phyloP scores from a whole-genome alignment of 2,113 vertebrate genomes.

The Phyllostomus hastatus region DNA sequence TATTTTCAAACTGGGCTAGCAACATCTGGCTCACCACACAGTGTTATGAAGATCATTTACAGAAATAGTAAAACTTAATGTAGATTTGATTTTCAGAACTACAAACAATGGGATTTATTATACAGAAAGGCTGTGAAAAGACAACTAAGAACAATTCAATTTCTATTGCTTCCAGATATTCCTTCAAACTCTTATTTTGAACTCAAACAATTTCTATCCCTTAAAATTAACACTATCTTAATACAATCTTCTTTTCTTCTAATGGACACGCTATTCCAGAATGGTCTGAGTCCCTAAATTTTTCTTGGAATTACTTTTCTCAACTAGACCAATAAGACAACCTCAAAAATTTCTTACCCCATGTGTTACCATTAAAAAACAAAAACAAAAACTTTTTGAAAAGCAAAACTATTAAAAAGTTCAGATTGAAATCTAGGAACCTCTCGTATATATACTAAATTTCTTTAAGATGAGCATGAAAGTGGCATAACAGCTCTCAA shows the following conservation, averaged over 20 bases:
- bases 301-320: conserved; percentile 26
- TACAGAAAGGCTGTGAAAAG: conserved; percentile 28
- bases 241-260: neutral
- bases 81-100: conserved; percentile 46
- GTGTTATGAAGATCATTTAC: conserved; percentile 21
- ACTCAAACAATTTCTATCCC: neutral
- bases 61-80: conserved; percentile 46
- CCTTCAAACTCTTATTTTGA: conserved; percentile 3
- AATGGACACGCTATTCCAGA: neutral
- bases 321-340: neutral
- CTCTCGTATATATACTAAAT: neutral
- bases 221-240: conserved; percentile 6
- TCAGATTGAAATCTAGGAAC: conserved; percentile 25
- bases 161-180: conserved; percentile 25
- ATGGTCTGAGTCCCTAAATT: neutral
- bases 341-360: neutral
- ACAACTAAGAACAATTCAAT: conserved; percentile 8
- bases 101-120: conserved; percentile 4
- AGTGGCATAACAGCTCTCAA: neutral
- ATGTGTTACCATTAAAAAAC: neutral
- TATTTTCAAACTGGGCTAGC: conserved; percentile 30
- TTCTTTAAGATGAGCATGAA: conserved; percentile 8
- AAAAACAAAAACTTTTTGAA: neutral
- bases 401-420: neutral
- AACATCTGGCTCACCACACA: conserved; percentile 32